These are phyloP conservation scores for Peromyscus aztecus DNA, from an alignment of 2,797 vertebrate species.

Conservation along the genomic window DNA sequence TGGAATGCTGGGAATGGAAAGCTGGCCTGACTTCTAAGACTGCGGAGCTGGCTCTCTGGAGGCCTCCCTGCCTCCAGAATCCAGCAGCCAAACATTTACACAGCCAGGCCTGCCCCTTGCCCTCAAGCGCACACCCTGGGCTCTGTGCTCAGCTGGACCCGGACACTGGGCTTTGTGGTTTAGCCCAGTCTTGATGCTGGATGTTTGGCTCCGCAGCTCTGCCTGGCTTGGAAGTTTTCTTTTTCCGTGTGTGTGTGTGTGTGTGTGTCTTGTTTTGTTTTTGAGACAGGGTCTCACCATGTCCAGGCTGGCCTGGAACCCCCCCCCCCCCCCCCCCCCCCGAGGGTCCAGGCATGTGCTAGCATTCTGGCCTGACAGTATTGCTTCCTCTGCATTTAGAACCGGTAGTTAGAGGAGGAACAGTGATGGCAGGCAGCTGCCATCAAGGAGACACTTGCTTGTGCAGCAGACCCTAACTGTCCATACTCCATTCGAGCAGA, in stretches of 20 bases:
- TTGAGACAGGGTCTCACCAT: neutral
- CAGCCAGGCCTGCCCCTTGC: neutral
- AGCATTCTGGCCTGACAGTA: neutral
- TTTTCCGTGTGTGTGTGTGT: neutral
- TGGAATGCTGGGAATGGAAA: conserved; percentile 77
- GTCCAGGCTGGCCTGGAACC: neutral
- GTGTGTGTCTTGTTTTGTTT: neutral
- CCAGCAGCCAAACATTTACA: neutral
- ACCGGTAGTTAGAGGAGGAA: neutral
- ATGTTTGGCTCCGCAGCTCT: neutral
- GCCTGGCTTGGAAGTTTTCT: neutral
- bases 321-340: too few species aligned
- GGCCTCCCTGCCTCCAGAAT: conserved; percentile 17
- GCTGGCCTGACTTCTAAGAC: conserved; percentile 82
- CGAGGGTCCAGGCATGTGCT: neutral
- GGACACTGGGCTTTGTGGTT: neutral
- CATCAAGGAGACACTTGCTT: neutral
- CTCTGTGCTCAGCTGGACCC: neutral
- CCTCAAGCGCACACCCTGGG: neutral
- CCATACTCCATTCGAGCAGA: neutral
- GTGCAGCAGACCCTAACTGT: neutral
- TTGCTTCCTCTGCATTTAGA: neutral
- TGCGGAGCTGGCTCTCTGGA: conserved; percentile 46
- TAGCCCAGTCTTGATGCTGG: neutral
- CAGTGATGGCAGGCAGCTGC: neutral